These are phyloP conservation scores for Microcebus murinus DNA, from an alignment of 2,113 vertebrate genomes.

Conservation along the genomic window DNA sequence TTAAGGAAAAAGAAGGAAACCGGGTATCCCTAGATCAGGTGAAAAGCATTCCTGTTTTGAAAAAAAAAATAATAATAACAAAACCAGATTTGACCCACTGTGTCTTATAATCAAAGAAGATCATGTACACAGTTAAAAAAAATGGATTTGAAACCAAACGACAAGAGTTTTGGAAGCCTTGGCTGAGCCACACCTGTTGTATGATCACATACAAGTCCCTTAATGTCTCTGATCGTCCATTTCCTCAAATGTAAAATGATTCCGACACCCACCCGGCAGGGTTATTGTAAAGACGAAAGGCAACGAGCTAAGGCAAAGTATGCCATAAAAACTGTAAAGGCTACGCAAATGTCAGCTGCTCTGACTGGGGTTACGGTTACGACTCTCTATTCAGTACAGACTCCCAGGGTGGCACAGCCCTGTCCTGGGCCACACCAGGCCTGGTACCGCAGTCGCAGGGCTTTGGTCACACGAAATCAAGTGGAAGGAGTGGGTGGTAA, in stretches of 20 bases:
- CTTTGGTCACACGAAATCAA: rapidly evolving
- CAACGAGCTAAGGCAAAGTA: background rate
- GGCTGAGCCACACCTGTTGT: no score
- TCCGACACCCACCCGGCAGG: background rate
- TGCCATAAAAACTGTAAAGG: background rate
- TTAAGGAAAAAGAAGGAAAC: background rate
- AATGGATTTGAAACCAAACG: background rate
- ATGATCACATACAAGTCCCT: background rate
- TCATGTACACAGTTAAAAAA: background rate
- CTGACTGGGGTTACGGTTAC: background rate
- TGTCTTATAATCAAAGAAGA: background rate
- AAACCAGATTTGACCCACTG: background rate
- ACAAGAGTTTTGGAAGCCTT: background rate
- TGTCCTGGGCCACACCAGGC: no score
- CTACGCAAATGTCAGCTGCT: slow-evolving; percentile 11
- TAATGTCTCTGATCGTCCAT: background rate
- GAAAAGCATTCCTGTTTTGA: background rate
- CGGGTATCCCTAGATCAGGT: background rate
- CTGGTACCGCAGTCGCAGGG: background rate
- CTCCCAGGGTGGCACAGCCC: background rate
- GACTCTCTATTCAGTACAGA: background rate
- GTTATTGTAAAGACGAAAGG: background rate
- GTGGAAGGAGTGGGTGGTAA: background rate
- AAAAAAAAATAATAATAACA: background rate
- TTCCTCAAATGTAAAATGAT: background rate